Base-by-base conservation (phyloP, 2,797 vertebrate species). In the Percopsis omiscomaycus region DNA sequence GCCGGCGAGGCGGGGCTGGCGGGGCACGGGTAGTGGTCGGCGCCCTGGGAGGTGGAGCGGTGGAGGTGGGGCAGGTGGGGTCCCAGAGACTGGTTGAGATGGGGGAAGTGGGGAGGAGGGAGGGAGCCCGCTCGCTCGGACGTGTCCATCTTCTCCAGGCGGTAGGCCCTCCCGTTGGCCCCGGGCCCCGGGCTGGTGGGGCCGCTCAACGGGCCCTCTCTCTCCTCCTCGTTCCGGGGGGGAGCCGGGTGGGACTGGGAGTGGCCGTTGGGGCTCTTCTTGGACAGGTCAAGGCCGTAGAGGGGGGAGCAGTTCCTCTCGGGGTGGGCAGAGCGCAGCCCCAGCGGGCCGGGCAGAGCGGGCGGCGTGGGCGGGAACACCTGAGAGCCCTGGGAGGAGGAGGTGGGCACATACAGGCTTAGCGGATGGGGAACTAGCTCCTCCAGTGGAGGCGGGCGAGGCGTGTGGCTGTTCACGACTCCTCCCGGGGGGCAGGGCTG, bases 251-350 rank as follows among this genome's bases (percentile, higher is more conserved):
- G 80, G 87, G 81, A 84, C 62, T 90, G 90, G 54, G 84, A 84
- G 77, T 94, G 91, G 65, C 95, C 86, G 66, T 85, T 84, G 74
- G 96, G 97, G 83, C 97, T 98, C 89, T 98, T 98, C 88, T 99
- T 99, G 79, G 97, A 95, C 67, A 99, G 93, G 86, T 99, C 97
- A 37, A 99, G 94, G 88, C 97, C 97, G 3, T 93, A 96, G 82
- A 95, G 93, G 0, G 96, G 96, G 5, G 96, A 96, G 91, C 95
- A 95, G 86, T 94, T 96, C 66, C 94, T 94, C 66, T 96, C 95
- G 0, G 93, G 66, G 0, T 91, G 92, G 0, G 90, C 88, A 0
- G 92, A 84, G 70, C 94, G 95, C 32, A 94, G 85, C 11, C 92
- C 91, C 0, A 92, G 88, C 60, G 91, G 92, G 61, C 86, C 68